These are phyloP conservation scores for Clistopyga incitator DNA, from an alignment of 2,888 invertebrate genomes.

Conservation along the genomic window DNA sequence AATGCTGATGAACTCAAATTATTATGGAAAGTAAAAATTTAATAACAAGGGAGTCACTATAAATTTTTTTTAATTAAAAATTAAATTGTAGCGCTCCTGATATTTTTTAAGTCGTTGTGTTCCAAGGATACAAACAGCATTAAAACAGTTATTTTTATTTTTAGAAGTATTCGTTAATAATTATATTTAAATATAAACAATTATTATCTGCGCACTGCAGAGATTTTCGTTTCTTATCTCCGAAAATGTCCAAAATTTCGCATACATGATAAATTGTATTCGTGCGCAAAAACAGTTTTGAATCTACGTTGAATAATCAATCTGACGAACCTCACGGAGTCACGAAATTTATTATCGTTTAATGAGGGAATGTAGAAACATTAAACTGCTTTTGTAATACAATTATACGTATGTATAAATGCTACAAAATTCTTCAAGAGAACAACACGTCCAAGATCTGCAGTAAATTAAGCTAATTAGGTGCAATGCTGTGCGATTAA, in stretches of 20 bases:
- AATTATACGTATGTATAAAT: not conserved
- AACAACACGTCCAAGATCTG: not conserved
- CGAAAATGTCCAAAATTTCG: not conserved
- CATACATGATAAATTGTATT: not conserved
- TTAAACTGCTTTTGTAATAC: not conserved
- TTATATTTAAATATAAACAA: not conserved
- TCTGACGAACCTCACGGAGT: not conserved
- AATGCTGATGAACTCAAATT: too few relatives aligned
- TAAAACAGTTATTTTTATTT: too few relatives aligned
- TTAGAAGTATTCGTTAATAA: too few relatives aligned
- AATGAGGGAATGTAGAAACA: not conserved
- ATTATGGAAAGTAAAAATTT: too few relatives aligned
- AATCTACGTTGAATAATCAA: not conserved
- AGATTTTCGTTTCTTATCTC: not conserved
- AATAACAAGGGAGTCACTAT: too few relatives aligned
- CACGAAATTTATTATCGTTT: not conserved
- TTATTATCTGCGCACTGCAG: not conserved
- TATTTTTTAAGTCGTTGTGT: too few relatives aligned
- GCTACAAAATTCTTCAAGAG: not conserved
- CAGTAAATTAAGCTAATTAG: not conserved
- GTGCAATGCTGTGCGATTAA: too few relatives aligned
- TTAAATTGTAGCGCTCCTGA: too few relatives aligned
- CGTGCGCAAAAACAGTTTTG: not conserved
- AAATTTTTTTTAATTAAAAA: too few relatives aligned
- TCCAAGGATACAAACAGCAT: too few relatives aligned